Evolutionary conservation across 2,888 invertebrate species (phyloP).

Genomic region (Amaurobius ferox): DNA sequence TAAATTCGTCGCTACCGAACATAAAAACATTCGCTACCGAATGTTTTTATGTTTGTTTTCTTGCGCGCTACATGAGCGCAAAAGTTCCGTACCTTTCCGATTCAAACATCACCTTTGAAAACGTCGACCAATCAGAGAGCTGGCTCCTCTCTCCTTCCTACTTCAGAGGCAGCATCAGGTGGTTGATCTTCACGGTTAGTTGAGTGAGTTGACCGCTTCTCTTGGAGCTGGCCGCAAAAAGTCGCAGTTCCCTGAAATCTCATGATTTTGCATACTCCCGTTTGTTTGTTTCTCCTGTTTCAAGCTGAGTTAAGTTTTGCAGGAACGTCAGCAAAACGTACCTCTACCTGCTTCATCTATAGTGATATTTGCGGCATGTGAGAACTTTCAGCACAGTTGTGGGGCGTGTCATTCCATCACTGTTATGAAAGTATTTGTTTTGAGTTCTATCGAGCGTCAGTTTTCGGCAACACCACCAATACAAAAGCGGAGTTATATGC

Average conservation of each 20-base stretch:
- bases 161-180: constrained; percentile 51
- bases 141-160: constrained; percentile 14
- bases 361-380: neutral
- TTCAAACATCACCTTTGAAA: constrained; percentile 36
- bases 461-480: too few relatives aligned
- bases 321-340: neutral
- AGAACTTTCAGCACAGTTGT: neutral
- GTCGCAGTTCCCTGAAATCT: neutral
- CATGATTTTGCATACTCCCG: neutral
- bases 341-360: neutral
- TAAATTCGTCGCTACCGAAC: too few relatives aligned
- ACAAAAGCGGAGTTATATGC: too few relatives aligned
- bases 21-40: too few relatives aligned
- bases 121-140: constrained; percentile 41
- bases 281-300: neutral
- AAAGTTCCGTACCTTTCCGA: constrained; percentile 13
- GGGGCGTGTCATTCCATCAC: constrained; percentile 13
- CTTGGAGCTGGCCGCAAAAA: constrained; percentile 11
- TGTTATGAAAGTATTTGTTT: neutral
- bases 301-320: neutral
- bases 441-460: too few relatives aligned
- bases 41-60: too few relatives aligned
- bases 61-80: too few relatives aligned
- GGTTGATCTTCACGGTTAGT: constrained; percentile 69
- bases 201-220: constrained; percentile 67